These are phyloP conservation scores for Cephalopterus ornatus DNA, from an alignment of 2,113 vertebrate species.

Conservation along the genomic window DNA sequence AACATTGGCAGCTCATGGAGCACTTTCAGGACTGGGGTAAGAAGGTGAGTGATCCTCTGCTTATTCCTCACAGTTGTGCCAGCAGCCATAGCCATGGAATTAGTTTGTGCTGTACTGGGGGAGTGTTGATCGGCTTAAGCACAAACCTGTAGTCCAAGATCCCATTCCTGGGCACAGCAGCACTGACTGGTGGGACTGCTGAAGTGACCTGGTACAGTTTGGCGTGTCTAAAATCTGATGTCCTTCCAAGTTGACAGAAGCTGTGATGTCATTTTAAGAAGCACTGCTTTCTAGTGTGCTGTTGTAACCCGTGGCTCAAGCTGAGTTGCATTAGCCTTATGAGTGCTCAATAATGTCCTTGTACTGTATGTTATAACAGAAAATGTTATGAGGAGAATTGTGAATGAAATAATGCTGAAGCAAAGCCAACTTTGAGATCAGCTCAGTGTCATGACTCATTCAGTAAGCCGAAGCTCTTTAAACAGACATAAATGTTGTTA, in stretches of 20 bases:
- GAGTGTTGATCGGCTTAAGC: background rate
- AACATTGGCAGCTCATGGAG: background rate
- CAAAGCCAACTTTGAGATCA: background rate
- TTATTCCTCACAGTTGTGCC: background rate
- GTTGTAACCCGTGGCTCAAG: background rate
- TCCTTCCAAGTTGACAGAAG: background rate
- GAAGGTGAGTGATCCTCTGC: background rate
- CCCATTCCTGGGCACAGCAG: background rate
- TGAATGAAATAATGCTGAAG: conserved; percentile 1
- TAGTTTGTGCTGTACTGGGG: background rate
- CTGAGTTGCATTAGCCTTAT: background rate
- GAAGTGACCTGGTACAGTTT: background rate
- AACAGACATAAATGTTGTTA: background rate
- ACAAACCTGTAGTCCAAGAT: background rate
- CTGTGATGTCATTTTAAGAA: background rate
- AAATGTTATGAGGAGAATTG: background rate
- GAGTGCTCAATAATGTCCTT: background rate
- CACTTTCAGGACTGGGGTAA: background rate
- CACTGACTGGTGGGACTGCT: background rate
- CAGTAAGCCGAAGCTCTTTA: background rate
- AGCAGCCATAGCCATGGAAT: background rate
- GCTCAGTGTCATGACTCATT: conserved; percentile 9
- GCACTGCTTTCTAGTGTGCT: background rate
- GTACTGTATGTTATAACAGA: background rate
- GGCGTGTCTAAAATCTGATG: background rate